These are phyloP conservation scores for Lampropteryx suffumata DNA, from an alignment of 2,888 invertebrate genomes.

Conservation along the genomic window DNA sequence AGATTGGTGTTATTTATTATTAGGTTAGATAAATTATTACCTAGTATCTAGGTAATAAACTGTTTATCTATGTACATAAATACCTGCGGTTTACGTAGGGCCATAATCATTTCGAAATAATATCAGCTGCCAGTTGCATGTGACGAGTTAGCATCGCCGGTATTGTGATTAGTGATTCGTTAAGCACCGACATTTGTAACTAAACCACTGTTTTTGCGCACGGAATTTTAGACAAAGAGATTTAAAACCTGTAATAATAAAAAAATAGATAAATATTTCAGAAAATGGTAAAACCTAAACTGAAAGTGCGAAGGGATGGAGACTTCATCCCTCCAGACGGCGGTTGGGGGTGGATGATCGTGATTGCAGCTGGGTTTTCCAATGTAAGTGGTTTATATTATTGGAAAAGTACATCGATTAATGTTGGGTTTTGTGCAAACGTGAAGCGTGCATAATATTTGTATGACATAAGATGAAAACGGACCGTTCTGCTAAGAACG, in stretches of 20 bases:
- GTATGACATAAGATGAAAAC: no score
- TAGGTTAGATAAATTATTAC: no score
- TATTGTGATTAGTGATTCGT: constrained; percentile 4
- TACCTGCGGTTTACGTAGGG: neutral
- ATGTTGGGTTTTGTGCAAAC: no score
- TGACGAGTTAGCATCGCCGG: constrained; percentile 3
- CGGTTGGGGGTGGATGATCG: constrained; percentile 90
- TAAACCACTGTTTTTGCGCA: neutral
- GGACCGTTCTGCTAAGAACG: no score
- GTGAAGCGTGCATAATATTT: no score
- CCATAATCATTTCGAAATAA: constrained; percentile 2
- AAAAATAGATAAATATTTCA: constrained; percentile 1
- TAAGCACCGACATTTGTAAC: neutral
- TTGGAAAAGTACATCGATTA: no score
- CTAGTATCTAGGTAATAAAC: neutral
- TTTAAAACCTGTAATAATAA: no score
- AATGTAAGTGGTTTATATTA: constrained; percentile 88
- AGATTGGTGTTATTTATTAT: no score
- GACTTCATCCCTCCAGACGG: constrained; percentile 88
- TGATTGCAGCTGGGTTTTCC: constrained; percentile 87
- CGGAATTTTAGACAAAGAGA: no score
- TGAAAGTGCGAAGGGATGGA: constrained; percentile 69
- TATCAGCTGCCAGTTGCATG: constrained; percentile 2
- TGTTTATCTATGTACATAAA: neutral
- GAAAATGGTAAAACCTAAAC: constrained; percentile 56